These are phyloP conservation scores for Coregonus ussuriensis DNA, from an alignment of 2,797 vertebrate species.

Conservation along the genomic window DNA sequence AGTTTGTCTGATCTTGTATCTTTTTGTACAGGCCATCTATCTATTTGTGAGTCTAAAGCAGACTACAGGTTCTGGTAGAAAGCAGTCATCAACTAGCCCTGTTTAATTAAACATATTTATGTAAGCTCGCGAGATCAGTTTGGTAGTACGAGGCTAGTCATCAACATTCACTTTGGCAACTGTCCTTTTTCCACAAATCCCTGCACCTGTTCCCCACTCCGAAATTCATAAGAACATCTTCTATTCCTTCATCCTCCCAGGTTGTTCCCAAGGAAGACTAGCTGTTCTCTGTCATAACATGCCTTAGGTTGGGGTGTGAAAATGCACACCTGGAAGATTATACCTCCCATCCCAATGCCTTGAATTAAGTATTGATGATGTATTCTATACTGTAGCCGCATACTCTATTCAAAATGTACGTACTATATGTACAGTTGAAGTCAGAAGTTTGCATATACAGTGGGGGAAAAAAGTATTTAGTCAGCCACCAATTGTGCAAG, in stretches of 20 bases:
- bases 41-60: not conserved
- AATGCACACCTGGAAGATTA: not conserved
- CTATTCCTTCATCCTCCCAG: constrained; percentile 53
- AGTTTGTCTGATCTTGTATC: too few species aligned
- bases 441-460: too few species aligned
- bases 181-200: not conserved
- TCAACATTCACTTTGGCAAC: not conserved
- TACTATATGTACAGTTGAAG: too few species aligned
- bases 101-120: too few species aligned
- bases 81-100: not conserved
- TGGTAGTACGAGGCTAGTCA: too few species aligned
- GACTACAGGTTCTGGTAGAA: not conserved
- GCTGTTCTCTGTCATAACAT: not conserved
- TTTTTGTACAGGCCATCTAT: too few species aligned
- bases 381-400: not conserved
- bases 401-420: too few species aligned
- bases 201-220: not conserved
- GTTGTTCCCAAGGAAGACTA: constrained; percentile 26
- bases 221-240: constrained; percentile 22
- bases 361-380: not conserved
- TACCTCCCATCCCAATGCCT: too few species aligned
- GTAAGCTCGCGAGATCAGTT: too few species aligned
- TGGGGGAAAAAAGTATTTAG: too few species aligned
- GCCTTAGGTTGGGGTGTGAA: not conserved
- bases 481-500: too few species aligned